Evolutionary conservation across 2,113 vertebrate species (phyloP).

Genomic region (Lepus americanus): DNA sequence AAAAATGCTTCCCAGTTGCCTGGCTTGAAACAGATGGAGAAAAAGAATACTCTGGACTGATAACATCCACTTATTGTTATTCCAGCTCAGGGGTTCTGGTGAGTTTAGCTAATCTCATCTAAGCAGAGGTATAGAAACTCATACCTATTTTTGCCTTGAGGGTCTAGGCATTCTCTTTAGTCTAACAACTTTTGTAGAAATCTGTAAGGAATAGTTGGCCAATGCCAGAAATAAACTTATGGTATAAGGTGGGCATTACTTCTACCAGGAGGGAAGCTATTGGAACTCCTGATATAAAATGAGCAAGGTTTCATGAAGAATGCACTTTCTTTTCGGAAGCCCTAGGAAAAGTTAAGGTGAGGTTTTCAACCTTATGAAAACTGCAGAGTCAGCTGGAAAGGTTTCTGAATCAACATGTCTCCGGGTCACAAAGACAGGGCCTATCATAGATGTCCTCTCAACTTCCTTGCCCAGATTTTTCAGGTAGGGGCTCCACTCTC

Average conservation of each 20-base stretch:
- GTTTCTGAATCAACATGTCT: background rate
- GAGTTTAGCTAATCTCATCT: background rate
- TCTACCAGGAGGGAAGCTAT: slow-evolving; percentile 35
- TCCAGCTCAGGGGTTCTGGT: background rate
- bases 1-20: slow-evolving; percentile 27
- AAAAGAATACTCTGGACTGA: background rate
- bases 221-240: background rate
- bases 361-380: background rate
- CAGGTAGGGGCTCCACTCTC: background rate
- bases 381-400: background rate
- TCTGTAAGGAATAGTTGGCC: background rate
- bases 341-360: background rate
- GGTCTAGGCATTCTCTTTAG: background rate
- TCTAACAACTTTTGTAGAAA: slow-evolving; percentile 37
- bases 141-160: slow-evolving; percentile 22
- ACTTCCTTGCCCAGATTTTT: background rate
- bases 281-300: background rate
- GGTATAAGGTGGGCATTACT: background rate
- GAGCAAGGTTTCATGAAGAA: background rate
- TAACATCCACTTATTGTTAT: background rate
- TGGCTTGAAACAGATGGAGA: background rate
- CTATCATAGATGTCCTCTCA: background rate
- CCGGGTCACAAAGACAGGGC: background rate
- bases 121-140: background rate
- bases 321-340: slow-evolving; percentile 28